Evolutionary conservation across 2,888 invertebrate genomes (phyloP), one percentile per base, ranked within the genome.

Genomic region (Drosophila recens): DNA sequence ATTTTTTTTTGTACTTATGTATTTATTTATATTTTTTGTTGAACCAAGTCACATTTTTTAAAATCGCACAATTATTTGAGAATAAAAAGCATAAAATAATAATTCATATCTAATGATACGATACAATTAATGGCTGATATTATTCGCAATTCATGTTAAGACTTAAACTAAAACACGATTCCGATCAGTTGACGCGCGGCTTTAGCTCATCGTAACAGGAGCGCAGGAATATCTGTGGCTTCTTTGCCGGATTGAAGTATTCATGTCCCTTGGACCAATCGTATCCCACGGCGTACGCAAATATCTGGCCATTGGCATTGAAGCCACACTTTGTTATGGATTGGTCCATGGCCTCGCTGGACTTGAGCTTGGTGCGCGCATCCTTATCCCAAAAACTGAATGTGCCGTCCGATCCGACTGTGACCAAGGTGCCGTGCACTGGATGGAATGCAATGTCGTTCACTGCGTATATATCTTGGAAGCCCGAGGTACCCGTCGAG

Each of bases 351-450:
- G 95, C 94, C 90, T 99, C 99, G 0, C 98, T 98, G 1, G 98
- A 97, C 93, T 99, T 99, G 71, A 99, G 94, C 93, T 99, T 99
- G 61, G 99, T 99, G 70, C 99, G 95, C 3, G 99, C 98, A 93
- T 99, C 99, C 93, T 99, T 99, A 93, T 99, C 99, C 99, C 99
- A 99, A 93, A 98, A 99, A 88, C 98, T 98, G 93, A 98, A 99
- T 10, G 98, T 95, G 13, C 99, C 99, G 93, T 99, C 99, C 13
- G 98, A 97, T 23, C 99, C 99, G 38, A 98, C 98, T 0, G 99
- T 99, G 5, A 98, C 97, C 88, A 99, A 94, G 46, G 99, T 99
- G 20, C 98, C 98, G 93, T 99, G 99, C 52, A 95, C 94, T 13
- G 99, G 99, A 94, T 99, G 99, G 94, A 99, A 99, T 59, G 97